Base-by-base conservation (phyloP, 92 coral and sea anemone species). In the Muricea muricata region DNA sequence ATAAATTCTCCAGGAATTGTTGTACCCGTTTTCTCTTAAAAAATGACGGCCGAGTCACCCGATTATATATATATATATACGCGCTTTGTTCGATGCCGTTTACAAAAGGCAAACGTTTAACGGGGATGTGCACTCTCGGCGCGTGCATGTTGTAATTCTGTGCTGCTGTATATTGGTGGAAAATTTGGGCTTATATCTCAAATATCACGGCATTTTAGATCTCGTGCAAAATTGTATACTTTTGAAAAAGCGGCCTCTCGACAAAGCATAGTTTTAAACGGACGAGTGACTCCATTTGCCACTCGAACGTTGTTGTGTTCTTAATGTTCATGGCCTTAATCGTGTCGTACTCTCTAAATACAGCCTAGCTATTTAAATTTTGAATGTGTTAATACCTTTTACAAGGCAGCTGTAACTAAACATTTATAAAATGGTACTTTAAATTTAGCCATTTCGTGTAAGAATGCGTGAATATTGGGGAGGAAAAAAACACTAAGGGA, bases 1-100 rank as follows among this genome's bases (percentile, higher is more conserved):
- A n/a, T 23, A 15, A 28, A 25, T 73, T 12, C 56, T 46, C 79
- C 58, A 24, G 1, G 25, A 41, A 73, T 18, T 73, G n/a, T 26
- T 73, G 21, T 28, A 54, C 20, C 17, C 28, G 31, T 24, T 70
- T n/a, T 37, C 31, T 45, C 31, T 25, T 37, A 41, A 73, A 73
- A 50, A 21, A 42, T 17, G 57, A 26, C 25, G 5, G 29, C 24
- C 28, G 7, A 18, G 9, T 5, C n/a, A 52, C 26, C 42, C 60
- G 60, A 52, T n/a, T n/a, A n/a, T n/a, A n/a, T n/a, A n/a, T n/a
- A n/a, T n/a, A n/a, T n/a, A n/a, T 52, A 52, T 14, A 32, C 56
- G 29, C 79, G n/a, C 34, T 73, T 73, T 41, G 46, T 68, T 46
- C 57, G 56, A 9, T n/a, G 57, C 79, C 24, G 33, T 42, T 73